Percentiles rank a stretch among this genome's conserved stretches.
Conservation (phyloP, 2,888 invertebrate species). For the Scaptomyza flava region DNA sequence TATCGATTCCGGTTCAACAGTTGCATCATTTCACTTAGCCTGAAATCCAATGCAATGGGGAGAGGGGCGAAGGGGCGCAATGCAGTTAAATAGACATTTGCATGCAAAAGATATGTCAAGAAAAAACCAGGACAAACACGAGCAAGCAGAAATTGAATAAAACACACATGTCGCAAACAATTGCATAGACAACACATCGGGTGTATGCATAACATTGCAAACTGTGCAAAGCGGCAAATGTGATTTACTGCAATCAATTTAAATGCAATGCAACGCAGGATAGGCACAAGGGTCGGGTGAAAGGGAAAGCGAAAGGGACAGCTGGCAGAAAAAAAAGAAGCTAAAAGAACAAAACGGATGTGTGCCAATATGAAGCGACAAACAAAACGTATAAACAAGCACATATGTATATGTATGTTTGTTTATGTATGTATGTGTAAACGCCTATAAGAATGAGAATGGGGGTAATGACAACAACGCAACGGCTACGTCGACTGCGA, state of each 20-base stretch:
- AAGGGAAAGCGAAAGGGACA: constrained; percentile 16
- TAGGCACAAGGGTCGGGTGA: background rate
- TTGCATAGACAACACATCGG: constrained; percentile 15
- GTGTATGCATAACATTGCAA: constrained; percentile 30
- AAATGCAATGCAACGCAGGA: constrained; percentile 63
- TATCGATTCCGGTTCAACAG: constrained; percentile 75
- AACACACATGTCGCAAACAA: constrained; percentile 28
- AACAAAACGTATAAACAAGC: constrained; percentile 8
- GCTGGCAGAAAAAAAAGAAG: constrained; percentile 28
- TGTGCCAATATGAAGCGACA: constrained; percentile 47
- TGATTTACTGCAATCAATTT: constrained; percentile 83
- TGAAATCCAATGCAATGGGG: constrained; percentile 24
- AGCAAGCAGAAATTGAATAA: constrained; percentile 63
- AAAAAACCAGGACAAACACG: constrained; percentile 69
- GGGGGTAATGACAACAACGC: constrained; percentile 41
- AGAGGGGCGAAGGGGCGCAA: constrained; percentile 32
- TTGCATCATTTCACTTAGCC: constrained; percentile 79
- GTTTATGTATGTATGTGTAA: constrained; percentile 2
- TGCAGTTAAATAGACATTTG: constrained; percentile 78
- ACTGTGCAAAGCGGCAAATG: constrained; percentile 52
- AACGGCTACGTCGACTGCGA: constrained; percentile 22
- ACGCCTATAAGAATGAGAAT: constrained; percentile 39
- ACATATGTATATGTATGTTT: background rate
- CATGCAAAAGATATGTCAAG: constrained; percentile 70
- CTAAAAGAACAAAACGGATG: constrained; percentile 38